A percentile compares a stretch with the other conserved stretches of the same genome.
Evolutionary conservation across 2,888 invertebrate genomes (phyloP).

Genomic region (Mythimna lalbum): DNA sequence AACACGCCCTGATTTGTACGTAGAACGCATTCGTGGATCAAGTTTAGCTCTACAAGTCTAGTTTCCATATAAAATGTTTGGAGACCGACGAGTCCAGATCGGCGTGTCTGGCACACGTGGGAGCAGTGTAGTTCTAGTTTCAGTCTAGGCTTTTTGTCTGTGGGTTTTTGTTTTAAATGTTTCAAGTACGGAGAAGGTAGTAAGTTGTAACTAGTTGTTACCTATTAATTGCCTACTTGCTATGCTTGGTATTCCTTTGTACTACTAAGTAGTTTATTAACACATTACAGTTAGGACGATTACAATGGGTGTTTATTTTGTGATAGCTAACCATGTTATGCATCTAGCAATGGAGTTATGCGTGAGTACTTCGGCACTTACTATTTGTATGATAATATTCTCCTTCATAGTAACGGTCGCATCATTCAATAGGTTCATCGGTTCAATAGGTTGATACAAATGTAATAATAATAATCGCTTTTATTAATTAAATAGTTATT

Average conservation of each 20-base stretch:
- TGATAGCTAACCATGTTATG: conserved; percentile 1
- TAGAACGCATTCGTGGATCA: no score
- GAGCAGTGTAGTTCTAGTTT: no score
- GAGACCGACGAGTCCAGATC: no score
- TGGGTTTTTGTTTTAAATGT: background rate
- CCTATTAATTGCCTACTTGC: background rate
- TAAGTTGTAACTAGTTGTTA: background rate
- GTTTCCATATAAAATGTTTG: no score
- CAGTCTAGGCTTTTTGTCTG: no score
- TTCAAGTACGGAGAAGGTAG: background rate
- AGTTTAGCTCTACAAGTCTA: no score
- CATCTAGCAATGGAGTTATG: conserved; percentile 8
- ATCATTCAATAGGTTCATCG: no score
- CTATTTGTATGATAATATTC: conserved; percentile 13
- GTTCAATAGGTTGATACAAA: no score
- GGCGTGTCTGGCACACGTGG: no score
- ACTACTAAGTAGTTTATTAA: background rate
- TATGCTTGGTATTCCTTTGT: conserved; percentile 19
- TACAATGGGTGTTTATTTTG: conserved; percentile 27
- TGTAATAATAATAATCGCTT: no score
- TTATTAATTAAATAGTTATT: no score
- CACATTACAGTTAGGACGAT: conserved; percentile 5
- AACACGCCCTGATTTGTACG: no score
- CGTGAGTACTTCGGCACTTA: conserved; percentile 4
- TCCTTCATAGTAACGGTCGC: conserved; percentile 7